Base-by-base conservation (phyloP, 2,113 vertebrate species). In the Prunella himalayana region DNA sequence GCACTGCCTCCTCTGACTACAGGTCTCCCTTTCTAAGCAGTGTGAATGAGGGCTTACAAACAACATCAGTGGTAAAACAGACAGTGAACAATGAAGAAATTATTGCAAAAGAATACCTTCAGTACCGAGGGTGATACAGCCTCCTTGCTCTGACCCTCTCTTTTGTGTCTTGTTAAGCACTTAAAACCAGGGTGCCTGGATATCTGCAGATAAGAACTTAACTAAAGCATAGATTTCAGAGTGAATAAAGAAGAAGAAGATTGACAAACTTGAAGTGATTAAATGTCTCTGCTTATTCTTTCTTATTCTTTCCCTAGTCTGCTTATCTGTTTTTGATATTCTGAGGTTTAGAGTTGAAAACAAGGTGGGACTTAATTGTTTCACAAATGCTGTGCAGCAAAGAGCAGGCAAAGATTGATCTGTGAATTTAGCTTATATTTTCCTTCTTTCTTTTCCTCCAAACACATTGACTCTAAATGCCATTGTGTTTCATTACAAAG, bases 391-490 rank as follows among this genome's bases (percentile, higher is more conserved):
- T 60, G 7, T 57, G 51, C 3, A 37, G 39, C 39, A 88, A 92
- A 76, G 12, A 66, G 53, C 54, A 80, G 33, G 20, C 42, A 72
- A 82, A 27, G 47, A 89, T 24, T 79, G 63, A 82, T 85, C 66
- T 69, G 37, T 7, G 75, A 82, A 69, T 72, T 89, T 53, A 85
- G 28, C n/a, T 82, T 51, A 49, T 11, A 12, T 23, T 89, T 77
- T 75, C 35, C 25, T 86, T 85, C 61, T 78, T 56, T 30, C 20
- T 80, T 88, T 90, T 88, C 28, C 23, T 89, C 25, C 31, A 82
- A 76, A 76, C 15, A 57, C 45, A 65, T 65, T 87, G 73, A 65
- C 84, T 95, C 68, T 87, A 87, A 86, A 93, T 87, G 41, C 12
- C 63, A 61, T 17, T 92, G 30, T 80, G 30, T 63, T 82, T 85